These are phyloP conservation scores for Drosophila paranaensis DNA, from an alignment of 2,888 invertebrate genomes.

Conservation along the genomic window DNA sequence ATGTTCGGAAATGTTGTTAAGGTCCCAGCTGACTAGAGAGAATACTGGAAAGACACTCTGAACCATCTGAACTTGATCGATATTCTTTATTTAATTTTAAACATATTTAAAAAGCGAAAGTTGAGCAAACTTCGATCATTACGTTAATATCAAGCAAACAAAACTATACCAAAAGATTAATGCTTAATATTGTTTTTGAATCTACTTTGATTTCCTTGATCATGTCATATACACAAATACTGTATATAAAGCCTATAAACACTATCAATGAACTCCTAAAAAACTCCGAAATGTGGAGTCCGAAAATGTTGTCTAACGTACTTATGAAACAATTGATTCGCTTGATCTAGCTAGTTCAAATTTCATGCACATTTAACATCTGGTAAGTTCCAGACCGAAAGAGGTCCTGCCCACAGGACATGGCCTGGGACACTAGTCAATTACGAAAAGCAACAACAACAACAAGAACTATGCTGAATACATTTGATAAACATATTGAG, in stretches of 20 bases:
- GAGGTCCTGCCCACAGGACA: neutral
- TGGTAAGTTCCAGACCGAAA: conserved; percentile 1
- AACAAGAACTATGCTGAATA: neutral
- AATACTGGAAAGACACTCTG: neutral
- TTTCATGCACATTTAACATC: conserved; percentile 1
- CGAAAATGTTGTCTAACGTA: conserved; percentile 6
- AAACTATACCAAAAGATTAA: conserved; percentile 19
- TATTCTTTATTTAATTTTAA: conserved; percentile 2
- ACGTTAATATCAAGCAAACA: neutral
- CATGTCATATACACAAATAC: neutral
- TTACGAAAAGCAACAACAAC: neutral
- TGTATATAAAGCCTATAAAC: neutral
- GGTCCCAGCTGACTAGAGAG: neutral
- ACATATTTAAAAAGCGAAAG: neutral
- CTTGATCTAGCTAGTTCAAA: neutral
- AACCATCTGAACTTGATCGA: neutral
- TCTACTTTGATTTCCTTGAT: neutral
- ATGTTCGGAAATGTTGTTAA: neutral
- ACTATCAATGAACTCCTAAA: neutral
- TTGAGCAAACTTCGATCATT: no score
- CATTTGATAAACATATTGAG: neutral
- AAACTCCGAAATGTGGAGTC: neutral
- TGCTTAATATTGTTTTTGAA: conserved; percentile 1
- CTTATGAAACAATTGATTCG: neutral
- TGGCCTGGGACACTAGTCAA: conserved; percentile 14